Base-by-base conservation (phyloP, 2,113 vertebrate species). In the Etheostoma cragini region DNA sequence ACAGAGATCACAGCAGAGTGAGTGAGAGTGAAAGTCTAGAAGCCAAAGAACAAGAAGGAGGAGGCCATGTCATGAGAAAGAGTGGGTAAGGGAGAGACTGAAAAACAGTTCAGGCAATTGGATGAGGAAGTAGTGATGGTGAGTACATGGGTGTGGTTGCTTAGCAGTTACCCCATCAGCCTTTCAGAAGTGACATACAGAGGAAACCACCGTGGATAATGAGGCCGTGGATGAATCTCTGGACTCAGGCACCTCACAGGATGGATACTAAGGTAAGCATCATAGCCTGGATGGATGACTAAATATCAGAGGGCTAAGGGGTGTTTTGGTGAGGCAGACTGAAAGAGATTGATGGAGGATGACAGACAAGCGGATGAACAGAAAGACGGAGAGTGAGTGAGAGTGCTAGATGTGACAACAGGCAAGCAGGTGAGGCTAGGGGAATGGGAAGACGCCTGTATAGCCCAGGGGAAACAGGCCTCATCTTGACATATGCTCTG, bases 401-500 rank as follows among this genome's bases (percentile, higher is more conserved):
- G 82, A 80, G 81, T 47, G 75, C 86, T 65, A 22, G 85, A 89
- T 92, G 90, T 89, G 90, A 94, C 87, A 89, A 91, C 83, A 63
- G 84, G 73, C 76, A 62, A 87, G 76, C 75, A 30, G 92, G 88
- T 89, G 81, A 75, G 87, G 65, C 75, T 38, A 74, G 78, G 76
- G 76, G 81, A 74, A 80, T 80, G 80, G 60, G 63, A 11, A 62
- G 85, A 87, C 56, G 81, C 77, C 86, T 87, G 79, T 70, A 86
- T 80, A 79, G 87, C 92, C 91, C 87, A 61, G 57, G 87, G 90
- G 91, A 77, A 82, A 75, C 85, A 67, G 88, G 90, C 82, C 85
- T 82, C 84, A 54, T 92, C 87, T 86, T 93, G 92, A 93, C 93
- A 94, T 94, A 93, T 94, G 93, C 89, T 91, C 90, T 76, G 86